Evolutionary conservation across 2,888 invertebrate genomes (phyloP).

Genomic region (Itoplectis maculator): DNA sequence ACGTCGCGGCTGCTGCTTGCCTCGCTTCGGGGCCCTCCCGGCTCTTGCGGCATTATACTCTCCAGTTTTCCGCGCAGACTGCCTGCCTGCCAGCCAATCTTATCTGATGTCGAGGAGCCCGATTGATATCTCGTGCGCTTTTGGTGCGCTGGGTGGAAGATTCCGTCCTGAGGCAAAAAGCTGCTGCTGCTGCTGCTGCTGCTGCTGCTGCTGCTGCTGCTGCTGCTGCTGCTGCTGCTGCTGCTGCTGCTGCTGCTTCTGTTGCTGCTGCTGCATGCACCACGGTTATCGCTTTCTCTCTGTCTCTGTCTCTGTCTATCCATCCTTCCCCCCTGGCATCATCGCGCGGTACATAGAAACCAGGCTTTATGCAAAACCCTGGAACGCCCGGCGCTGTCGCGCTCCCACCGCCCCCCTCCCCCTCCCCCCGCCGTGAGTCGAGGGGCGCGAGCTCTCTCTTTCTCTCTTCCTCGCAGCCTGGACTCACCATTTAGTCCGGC

Average conservation of each 20-base stretch:
- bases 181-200: constrained; percentile 17
- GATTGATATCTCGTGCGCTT: constrained; percentile 80
- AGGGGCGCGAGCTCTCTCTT: constrained; percentile 32
- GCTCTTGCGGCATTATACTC: constrained; percentile 54
- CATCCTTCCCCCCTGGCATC: constrained; percentile 22
- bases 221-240: constrained; percentile 3
- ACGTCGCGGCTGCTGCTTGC: neutral
- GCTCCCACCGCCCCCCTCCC: constrained; percentile 69
- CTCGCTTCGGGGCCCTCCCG: neutral
- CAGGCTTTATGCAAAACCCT: constrained; percentile 59
- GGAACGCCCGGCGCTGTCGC: constrained; percentile 64
- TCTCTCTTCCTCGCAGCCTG: constrained; percentile 52
- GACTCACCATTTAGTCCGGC: constrained; percentile 80
- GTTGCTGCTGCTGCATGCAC: too few species aligned
- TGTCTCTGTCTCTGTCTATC: neutral
- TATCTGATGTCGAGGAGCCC: constrained; percentile 81
- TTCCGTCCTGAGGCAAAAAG: constrained; percentile 6
- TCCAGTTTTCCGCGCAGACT: constrained; percentile 77
- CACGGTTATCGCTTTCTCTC: constrained; percentile 30
- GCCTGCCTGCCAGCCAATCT: constrained; percentile 75
- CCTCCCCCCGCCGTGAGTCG: constrained; percentile 56
- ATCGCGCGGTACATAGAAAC: constrained; percentile 5
- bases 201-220: constrained; percentile 8
- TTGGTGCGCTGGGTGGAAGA: constrained; percentile 50
- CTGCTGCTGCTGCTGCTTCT: constrained; percentile 18